phyloP scores from a whole-genome alignment of 2,797 vertebrate species.

The Phoeniculus purpureus region DNA sequence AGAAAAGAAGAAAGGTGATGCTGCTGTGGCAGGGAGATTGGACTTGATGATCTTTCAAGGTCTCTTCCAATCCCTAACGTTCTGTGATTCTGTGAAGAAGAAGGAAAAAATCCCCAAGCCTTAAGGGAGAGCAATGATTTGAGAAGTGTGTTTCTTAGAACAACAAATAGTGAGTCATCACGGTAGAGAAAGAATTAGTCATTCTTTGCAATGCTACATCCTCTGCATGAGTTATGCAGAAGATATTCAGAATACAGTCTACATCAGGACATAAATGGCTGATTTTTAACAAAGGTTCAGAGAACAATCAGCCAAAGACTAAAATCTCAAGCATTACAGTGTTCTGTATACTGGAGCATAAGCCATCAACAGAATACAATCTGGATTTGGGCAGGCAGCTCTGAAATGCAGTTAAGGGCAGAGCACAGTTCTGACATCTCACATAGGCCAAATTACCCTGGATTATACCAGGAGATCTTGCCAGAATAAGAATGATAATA shows the following conservation, averaged over 20 bases:
- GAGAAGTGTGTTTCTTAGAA: constrained; percentile 62
- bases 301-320: not conserved
- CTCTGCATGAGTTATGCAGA: constrained; percentile 49
- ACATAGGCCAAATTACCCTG: not conserved
- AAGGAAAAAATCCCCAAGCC: not conserved
- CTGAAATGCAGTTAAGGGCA: not conserved
- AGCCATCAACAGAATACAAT: not conserved
- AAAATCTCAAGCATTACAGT: not conserved
- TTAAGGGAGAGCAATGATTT: constrained; percentile 32
- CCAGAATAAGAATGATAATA: not conserved
- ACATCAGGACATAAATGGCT: constrained; percentile 32
- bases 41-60: too few relatives aligned
- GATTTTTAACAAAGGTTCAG: constrained; percentile 17
- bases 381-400: not conserved
- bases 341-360: not conserved
- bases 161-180: constrained; percentile 70
- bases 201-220: constrained; percentile 36
- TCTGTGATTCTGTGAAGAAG: too few relatives aligned
- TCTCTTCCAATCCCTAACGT: too few relatives aligned
- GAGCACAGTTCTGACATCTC: not conserved
- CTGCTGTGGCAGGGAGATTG: too few relatives aligned
- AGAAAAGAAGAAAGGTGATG: too few relatives aligned
- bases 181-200: constrained; percentile 69
- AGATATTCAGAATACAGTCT: constrained; percentile 29
- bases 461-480: not conserved